A percentile compares a stretch with the other conserved stretches of the same genome.
Evolutionary conservation across 2,888 invertebrate genomes (phyloP).

Genomic region (Tenthredo mesomela): DNA sequence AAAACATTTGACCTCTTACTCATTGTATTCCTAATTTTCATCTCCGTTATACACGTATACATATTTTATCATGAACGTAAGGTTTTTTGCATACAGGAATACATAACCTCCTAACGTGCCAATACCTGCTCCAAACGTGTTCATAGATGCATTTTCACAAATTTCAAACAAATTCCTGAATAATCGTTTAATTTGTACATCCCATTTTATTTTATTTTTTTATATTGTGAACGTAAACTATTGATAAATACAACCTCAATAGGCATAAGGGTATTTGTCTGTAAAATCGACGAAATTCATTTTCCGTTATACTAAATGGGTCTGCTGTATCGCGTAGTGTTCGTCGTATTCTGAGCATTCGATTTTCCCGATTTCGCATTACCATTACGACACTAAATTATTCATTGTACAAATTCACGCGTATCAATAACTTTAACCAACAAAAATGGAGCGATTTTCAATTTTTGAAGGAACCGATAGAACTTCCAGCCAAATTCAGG

Average conservation of each 20-base stretch:
- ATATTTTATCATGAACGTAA: slow-evolving; percentile 20
- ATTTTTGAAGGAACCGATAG: too few relatives aligned
- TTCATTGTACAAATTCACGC: slow-evolving; percentile 13
- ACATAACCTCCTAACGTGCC: slow-evolving; percentile 6
- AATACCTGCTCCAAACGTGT: not conserved
- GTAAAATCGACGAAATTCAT: slow-evolving; percentile 50
- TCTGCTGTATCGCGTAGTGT: slow-evolving; percentile 46
- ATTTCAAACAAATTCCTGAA: slow-evolving; percentile 58
- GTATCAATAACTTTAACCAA: too few relatives aligned
- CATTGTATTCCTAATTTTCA: too few relatives aligned
- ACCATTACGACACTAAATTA: slow-evolving; percentile 21
- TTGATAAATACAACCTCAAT: slow-evolving; percentile 43
- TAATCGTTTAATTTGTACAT: too few relatives aligned
- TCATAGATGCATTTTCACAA: slow-evolving; percentile 25
- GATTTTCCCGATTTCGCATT: slow-evolving; percentile 48
- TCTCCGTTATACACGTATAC: too few relatives aligned
- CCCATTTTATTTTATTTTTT: slow-evolving; percentile 25
- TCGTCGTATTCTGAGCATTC: slow-evolving; percentile 49
- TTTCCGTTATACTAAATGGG: slow-evolving; percentile 51
- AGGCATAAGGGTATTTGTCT: slow-evolving; percentile 47
- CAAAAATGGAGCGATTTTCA: too few relatives aligned
- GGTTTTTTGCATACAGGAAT: slow-evolving; percentile 23
- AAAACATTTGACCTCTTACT: slow-evolving; percentile 45
- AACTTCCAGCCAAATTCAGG: too few relatives aligned
- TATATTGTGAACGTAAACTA: slow-evolving; percentile 39